Conservation (phyloP, 2,797 vertebrate species). For the Moxostoma hubbsi region DNA sequence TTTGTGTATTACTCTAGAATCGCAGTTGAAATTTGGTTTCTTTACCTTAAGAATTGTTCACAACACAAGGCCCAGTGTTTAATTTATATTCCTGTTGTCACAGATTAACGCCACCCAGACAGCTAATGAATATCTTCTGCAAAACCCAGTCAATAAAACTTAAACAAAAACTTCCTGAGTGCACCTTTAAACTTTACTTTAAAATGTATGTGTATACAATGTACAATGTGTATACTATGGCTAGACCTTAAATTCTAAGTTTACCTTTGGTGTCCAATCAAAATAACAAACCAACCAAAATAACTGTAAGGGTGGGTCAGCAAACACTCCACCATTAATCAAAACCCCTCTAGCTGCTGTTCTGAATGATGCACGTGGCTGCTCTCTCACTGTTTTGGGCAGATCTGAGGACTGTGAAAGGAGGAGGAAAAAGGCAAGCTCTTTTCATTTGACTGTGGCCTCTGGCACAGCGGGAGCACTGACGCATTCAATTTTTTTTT, state of each 20-base stretch:
- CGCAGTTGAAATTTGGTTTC: conserved; percentile 8
- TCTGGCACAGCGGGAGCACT: conserved; percentile 38
- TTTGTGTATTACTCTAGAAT: conserved; percentile 18
- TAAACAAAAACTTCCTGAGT: not conserved
- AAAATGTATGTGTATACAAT: not conserved
- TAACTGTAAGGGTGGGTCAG: not conserved
- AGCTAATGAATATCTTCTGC: conserved; percentile 59
- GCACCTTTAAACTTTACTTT: not conserved
- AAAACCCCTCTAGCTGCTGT: not conserved
- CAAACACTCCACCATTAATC: conserved; percentile 26
- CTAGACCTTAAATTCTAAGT: not conserved
- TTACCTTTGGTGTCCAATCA: conserved; percentile 1
- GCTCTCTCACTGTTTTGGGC: not conserved
- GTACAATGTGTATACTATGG: not conserved
- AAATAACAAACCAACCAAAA: conserved; percentile 12
- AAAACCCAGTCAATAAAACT: conserved; percentile 32
- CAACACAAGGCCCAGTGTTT: conserved; percentile 38
- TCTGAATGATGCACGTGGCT: not conserved
- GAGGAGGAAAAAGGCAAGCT: conserved; percentile 2
- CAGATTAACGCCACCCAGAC: conserved; percentile 41
- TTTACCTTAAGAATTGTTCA: conserved; percentile 1
- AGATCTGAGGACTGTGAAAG: conserved; percentile 10
- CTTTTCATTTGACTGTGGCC: conserved; percentile 42
- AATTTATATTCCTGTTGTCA: conserved; percentile 47
- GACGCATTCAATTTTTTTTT: conserved; percentile 60